Percentiles rank a stretch among this genome's conserved stretches.
phyloP scores from a whole-genome alignment of 1,140 invertebrate genomes.

The Telenomus remus region DNA sequence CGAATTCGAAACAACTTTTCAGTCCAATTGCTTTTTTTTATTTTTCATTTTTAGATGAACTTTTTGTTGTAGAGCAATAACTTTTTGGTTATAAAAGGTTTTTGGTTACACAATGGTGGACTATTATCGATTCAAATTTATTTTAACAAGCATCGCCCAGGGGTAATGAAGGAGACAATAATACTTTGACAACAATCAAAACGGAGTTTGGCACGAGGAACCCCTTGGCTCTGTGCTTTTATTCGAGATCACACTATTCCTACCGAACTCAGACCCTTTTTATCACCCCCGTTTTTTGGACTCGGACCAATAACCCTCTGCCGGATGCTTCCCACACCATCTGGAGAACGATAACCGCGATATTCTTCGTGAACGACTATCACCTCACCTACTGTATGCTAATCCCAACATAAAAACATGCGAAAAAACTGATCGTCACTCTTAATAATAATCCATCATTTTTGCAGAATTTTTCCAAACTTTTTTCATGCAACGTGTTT shows the following conservation, averaged over 20 bases:
- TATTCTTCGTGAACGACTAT: constrained; percentile 26
- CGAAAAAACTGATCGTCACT: constrained; percentile 13
- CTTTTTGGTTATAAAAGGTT: no score
- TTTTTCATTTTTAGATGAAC: no score
- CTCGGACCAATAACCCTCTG: constrained; percentile 58
- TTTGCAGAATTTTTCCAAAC: no score
- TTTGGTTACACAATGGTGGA: no score
- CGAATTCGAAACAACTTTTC: no score
- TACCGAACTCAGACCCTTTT: constrained; percentile 32
- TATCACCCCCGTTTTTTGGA: constrained; percentile 40
- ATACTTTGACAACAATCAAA: constrained; percentile 25
- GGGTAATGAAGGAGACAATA: constrained; percentile 6
- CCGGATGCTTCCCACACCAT: constrained; percentile 51
- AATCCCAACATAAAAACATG: constrained; percentile 26
- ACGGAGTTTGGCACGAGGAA: constrained; percentile 12
- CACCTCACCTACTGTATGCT: constrained; percentile 7
- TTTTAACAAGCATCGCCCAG: no score
- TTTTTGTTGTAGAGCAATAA: no score
- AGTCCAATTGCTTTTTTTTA: no score
- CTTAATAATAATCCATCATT: neutral
- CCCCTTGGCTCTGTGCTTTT: constrained; percentile 29
- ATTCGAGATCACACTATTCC: constrained; percentile 42
- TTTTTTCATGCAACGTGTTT: no score
- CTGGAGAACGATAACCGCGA: constrained; percentile 17
- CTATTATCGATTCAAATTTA: no score